phyloP scores from a whole-genome alignment of 1,140 invertebrate genomes.

The Steinernema feltiae region DNA sequence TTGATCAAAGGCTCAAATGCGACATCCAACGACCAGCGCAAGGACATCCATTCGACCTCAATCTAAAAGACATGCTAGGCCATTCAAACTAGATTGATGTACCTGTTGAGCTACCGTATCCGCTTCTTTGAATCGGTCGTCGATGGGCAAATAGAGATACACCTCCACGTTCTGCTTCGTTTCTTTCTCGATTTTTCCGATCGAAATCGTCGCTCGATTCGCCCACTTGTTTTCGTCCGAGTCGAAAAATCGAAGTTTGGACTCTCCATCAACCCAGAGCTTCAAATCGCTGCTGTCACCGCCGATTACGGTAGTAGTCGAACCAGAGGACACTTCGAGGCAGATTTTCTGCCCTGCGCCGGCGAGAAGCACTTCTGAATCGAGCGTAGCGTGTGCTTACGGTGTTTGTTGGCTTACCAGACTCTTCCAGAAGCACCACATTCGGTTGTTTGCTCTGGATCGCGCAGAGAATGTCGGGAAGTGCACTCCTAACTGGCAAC shows the following conservation, averaged over 20 bases:
- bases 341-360: neutral
- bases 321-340: neutral
- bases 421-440: neutral
- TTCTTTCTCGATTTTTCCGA: slow-evolving; percentile 20
- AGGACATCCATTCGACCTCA: slow-evolving; percentile 41
- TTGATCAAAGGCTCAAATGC: slow-evolving; percentile 38
- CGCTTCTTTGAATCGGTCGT: slow-evolving; percentile 3
- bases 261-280: neutral
- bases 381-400: neutral
- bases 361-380: neutral
- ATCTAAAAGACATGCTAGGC: slow-evolving; percentile 30
- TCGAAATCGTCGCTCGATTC: slow-evolving; percentile 17
- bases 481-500: neutral
- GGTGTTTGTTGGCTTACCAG: too few species aligned
- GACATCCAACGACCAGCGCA: slow-evolving; percentile 33
- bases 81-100: neutral
- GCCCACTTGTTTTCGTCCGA: slow-evolving; percentile 32
- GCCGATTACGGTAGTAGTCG: slow-evolving; percentile 7
- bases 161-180: slow-evolving; percentile 16
- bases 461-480: neutral
- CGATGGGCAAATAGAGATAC: neutral
- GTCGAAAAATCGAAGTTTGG: neutral
- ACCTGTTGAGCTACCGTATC: neutral
- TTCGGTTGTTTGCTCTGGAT: slow-evolving; percentile 8
- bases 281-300: neutral